Evolutionary conservation across 2,888 invertebrate genomes (phyloP), one percentile per base, ranked within the genome.

Genomic region (Pherbina coryleti): DNA sequence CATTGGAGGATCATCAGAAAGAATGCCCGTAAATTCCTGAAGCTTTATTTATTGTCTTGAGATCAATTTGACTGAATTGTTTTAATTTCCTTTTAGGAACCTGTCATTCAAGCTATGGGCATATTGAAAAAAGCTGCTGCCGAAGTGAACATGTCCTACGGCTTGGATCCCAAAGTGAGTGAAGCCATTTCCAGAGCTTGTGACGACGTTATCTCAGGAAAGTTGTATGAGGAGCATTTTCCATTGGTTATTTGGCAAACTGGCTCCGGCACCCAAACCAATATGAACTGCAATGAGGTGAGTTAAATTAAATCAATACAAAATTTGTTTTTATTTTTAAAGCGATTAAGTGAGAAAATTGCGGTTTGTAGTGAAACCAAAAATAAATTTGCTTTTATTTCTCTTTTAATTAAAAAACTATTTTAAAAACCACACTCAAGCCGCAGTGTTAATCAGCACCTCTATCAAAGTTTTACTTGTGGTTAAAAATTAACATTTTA

Each of bases 211-310:
- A 97, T 98, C 83, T 94, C 94, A 76, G 99, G 98, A 75, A 95
- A 97, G 89, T 91, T 99, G 72, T 96, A 97, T 89, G 94, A 96
- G 81, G 97, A 97, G 57, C 98, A 99, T 90, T 99, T 99, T 87
- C 99, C 99, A 0, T 91, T 99, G 71, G 98, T 98, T 81, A 97
- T 99, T 87, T 99, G 99, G 99, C 99, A 99, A 92, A 99, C 99
- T 0, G 99, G 99, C 5, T 98, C 98, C 44, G 99, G 99, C 34
- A 99, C 99, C 0, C 99, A 99, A 91, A 95, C 95, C 78, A 99
- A 99, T 91, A 99, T 99, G 99, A 99, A 99, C 90, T 96, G 98
- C 3, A 99, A 99, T 89, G 99, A 99, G 93, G 95, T 94, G 55
- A 69, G 60, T 66, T 8, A n/a, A n/a, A n/a, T n/a, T n/a, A n/a